Conservation (phyloP, 1,140 invertebrate species). For the Rhagoletis pomonella region DNA sequence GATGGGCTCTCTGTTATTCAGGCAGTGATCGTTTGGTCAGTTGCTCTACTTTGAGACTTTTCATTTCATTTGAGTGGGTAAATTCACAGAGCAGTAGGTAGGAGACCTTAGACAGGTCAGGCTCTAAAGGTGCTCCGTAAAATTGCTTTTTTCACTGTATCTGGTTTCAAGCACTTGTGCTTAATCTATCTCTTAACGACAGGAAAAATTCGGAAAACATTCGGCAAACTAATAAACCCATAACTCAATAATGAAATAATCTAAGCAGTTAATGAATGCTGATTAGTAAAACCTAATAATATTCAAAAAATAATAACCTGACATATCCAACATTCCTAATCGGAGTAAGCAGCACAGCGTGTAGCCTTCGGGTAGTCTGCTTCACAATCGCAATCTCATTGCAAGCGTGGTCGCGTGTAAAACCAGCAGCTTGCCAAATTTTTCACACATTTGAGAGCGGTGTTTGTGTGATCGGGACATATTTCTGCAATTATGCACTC, state of each 20-base stretch:
- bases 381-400: background rate
- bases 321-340: background rate
- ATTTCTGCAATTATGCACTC: slow-evolving; percentile 49
- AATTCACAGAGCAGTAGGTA: too few relatives aligned
- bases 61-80: too few relatives aligned
- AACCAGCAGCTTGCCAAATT: background rate
- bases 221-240: background rate
- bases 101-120: too few relatives aligned
- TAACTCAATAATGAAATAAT: slow-evolving; percentile 28
- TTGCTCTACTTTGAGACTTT: too few relatives aligned
- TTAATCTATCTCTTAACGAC: too few relatives aligned
- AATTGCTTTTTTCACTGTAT: too few relatives aligned
- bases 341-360: background rate
- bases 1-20: too few relatives aligned
- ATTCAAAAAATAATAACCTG: too few relatives aligned
- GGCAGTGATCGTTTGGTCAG: too few relatives aligned
- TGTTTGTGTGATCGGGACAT: slow-evolving; percentile 27
- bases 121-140: too few relatives aligned
- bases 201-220: too few relatives aligned
- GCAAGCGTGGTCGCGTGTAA: slow-evolving; percentile 16
- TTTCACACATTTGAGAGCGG: slow-evolving; percentile 26
- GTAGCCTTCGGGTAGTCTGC: background rate
- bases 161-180: too few relatives aligned
- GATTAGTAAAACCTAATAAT: slow-evolving; percentile 27
- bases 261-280: slow-evolving; percentile 7